Percentiles rank a stretch among this genome's conserved stretches.
Evolutionary conservation across 2,113 vertebrate genomes (phyloP).

Genomic region (Nothocercus nigrocapillus): DNA sequence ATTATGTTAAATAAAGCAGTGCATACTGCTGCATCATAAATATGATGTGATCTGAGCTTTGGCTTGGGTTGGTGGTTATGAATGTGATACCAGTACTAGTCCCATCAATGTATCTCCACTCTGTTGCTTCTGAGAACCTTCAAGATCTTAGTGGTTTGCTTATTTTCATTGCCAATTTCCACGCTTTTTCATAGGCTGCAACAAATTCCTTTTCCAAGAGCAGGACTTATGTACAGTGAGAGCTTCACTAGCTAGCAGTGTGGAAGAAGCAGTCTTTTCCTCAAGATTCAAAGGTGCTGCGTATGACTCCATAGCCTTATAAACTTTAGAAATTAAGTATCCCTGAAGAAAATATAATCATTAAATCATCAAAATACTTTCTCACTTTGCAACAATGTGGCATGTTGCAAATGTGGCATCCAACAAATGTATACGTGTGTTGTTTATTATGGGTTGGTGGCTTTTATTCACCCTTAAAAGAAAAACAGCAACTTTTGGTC

Average conservation of each 20-base stretch:
- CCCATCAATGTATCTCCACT: rapidly evolving
- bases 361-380: not conserved
- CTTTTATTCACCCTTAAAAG: not conserved
- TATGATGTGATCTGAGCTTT: not conserved
- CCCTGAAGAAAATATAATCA: not conserved
- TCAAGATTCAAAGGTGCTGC: not conserved
- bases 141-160: not conserved
- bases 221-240: not conserved
- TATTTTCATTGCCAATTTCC: not conserved
- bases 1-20: rapidly evolving
- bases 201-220: not conserved
- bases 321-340: not conserved
- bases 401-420: too few species aligned
- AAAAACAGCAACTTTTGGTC: not conserved
- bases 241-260: not conserved
- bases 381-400: not conserved
- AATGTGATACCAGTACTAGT: rapidly evolving
- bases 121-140: not conserved
- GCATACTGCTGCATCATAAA: not conserved
- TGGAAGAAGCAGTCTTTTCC: not conserved
- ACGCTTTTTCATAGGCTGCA: not conserved
- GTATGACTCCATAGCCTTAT: not conserved
- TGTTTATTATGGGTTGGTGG: not conserved
- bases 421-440: not conserved
- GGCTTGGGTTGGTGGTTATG: not conserved